Percentiles rank a stretch among this genome's conserved stretches.
These are phyloP conservation scores for Atta texana DNA, from an alignment of 1,140 invertebrate genomes.

Conservation along the genomic window DNA sequence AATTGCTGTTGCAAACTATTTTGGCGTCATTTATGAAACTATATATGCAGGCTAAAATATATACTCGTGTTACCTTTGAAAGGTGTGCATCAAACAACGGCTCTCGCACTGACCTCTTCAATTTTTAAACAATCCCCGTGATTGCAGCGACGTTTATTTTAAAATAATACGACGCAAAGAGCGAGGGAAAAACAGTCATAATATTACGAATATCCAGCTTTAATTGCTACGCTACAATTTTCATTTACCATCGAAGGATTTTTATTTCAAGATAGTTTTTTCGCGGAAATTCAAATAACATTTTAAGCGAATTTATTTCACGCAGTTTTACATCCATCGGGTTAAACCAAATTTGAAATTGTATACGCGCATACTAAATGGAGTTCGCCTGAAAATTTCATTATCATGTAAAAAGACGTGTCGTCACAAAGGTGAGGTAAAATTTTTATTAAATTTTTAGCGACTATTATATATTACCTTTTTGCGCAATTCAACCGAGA, in stretches of 20 bases:
- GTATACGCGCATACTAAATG: slow-evolving; percentile 41
- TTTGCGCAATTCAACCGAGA: neutral
- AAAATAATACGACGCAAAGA: slow-evolving; percentile 28
- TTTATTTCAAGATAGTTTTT: slow-evolving; percentile 39
- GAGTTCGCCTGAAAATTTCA: slow-evolving; percentile 7
- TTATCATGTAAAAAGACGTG: slow-evolving; percentile 36
- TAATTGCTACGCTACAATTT: slow-evolving; percentile 55
- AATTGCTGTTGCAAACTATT: slow-evolving; percentile 83
- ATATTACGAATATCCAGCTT: slow-evolving; percentile 41
- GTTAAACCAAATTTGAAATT: slow-evolving; percentile 48
- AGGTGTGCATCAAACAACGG: neutral
- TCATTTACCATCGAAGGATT: slow-evolving; percentile 28
- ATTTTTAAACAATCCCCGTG: slow-evolving; percentile 36
- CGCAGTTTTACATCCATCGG: slow-evolving; percentile 45
- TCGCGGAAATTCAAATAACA: slow-evolving; percentile 39
- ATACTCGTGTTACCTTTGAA: slow-evolving; percentile 41
- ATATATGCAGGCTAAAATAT: slow-evolving; percentile 64
- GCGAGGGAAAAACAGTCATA: neutral
- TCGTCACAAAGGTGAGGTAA: slow-evolving; percentile 20
- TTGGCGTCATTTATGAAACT: slow-evolving; percentile 82
- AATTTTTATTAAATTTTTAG: slow-evolving; percentile 48
- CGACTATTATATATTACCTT: neutral
- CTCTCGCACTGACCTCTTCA: neutral
- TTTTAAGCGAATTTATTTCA: slow-evolving; percentile 53
- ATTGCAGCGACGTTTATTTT: slow-evolving; percentile 29